Conservation (phyloP, 2,888 invertebrate species). For the Steinernema hermaphroditum region DNA sequence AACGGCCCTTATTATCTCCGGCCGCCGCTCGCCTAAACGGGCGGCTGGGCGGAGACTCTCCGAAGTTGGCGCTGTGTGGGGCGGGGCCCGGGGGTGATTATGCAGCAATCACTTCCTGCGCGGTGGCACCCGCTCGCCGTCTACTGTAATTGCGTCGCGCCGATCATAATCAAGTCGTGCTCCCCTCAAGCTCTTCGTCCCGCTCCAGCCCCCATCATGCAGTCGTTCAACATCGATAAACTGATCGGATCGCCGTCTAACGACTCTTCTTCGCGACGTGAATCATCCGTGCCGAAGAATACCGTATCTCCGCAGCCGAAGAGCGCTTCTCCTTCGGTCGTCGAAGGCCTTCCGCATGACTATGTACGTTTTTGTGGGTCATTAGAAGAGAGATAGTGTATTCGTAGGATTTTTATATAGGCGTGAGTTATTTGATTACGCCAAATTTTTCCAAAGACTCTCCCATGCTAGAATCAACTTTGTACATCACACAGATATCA, state of each 20-base stretch:
- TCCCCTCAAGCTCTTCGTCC: not conserved
- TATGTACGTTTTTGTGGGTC: not conserved
- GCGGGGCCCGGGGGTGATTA: slow-evolving; percentile 14
- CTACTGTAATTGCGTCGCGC: slow-evolving; percentile 28
- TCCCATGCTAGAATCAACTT: too few relatives aligned
- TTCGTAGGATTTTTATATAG: not conserved
- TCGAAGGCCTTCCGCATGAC: not conserved
- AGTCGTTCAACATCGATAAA: slow-evolving; percentile 24
- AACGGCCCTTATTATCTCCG: slow-evolving; percentile 1
- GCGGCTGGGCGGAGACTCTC: not conserved
- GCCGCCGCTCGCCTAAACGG: not conserved
- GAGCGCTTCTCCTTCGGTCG: not conserved
- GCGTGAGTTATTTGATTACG: not conserved
- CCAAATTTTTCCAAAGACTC: too few relatives aligned
- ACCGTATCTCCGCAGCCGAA: slow-evolving; percentile 1
- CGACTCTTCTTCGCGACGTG: not conserved
- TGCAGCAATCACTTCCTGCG: slow-evolving; percentile 26
- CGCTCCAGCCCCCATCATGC: not conserved
- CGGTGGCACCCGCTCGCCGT: slow-evolving; percentile 24
- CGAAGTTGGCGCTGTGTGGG: not conserved
- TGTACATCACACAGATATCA: too few relatives aligned
- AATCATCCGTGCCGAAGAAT: not conserved
- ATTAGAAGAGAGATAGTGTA: too few relatives aligned
- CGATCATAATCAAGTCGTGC: slow-evolving; percentile 18
- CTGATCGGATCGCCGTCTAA: slow-evolving; percentile 8